phyloP scores from a whole-genome alignment of 2,113 vertebrate species.

The Pteruthius melanotis region DNA sequence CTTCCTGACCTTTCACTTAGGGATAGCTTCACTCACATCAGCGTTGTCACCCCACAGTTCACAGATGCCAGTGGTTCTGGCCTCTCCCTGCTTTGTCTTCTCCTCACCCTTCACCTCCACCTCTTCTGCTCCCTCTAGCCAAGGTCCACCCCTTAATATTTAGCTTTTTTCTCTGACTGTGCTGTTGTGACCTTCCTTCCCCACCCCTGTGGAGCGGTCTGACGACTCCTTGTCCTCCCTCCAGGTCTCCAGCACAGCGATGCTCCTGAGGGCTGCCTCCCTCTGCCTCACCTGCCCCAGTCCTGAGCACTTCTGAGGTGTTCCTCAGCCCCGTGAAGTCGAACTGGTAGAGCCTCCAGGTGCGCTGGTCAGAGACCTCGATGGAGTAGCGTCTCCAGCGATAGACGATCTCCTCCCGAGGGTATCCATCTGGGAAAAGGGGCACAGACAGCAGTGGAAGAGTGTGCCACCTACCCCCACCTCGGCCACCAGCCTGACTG shows the following conservation, averaged over 20 bases:
- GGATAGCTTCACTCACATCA: not conserved
- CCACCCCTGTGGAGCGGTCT: not conserved
- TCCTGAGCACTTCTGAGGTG: constrained; percentile 69
- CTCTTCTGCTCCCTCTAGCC: not conserved
- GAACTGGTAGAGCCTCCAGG: constrained; percentile 81
- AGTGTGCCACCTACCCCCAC: rapidly evolving
- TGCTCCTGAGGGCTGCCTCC: not conserved
- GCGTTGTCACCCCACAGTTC: not conserved
- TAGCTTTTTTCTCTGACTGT: not conserved
- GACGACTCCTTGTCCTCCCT: not conserved
- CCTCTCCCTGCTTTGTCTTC: not conserved
- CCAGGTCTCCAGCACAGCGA: not conserved
- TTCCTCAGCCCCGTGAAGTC: constrained; percentile 77
- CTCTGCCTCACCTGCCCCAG: constrained; percentile 67
- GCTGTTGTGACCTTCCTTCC: not conserved
- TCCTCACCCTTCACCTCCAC: not conserved
- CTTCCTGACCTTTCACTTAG: not conserved
- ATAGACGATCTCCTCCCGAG: constrained; percentile 72
- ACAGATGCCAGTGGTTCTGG: not conserved
- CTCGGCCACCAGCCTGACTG: not conserved
- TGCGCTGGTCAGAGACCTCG: constrained; percentile 73
- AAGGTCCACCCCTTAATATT: not conserved
- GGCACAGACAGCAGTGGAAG: not conserved
- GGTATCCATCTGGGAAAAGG: constrained; percentile 73
- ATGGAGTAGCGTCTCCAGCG: constrained; percentile 76